Evolutionary conservation across 2,113 vertebrate species (phyloP).

Genomic region (Pipa parva): DNA sequence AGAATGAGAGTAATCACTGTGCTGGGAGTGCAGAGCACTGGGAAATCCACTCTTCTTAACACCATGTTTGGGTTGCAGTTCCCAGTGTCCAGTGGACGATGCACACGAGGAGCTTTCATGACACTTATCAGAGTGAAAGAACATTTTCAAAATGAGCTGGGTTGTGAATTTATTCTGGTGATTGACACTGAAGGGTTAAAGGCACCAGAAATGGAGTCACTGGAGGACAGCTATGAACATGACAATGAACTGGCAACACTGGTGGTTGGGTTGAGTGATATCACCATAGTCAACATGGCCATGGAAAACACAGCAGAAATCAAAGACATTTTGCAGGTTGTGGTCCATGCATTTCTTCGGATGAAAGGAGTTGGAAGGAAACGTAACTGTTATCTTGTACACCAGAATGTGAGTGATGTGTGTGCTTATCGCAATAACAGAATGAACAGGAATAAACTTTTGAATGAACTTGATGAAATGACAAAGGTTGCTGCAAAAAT

Average conservation of each 20-base stretch:
- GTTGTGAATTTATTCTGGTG: slow-evolving; percentile 68
- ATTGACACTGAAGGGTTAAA: slow-evolving; percentile 55
- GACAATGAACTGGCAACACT: slow-evolving; percentile 66
- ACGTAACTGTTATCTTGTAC: slow-evolving; percentile 67
- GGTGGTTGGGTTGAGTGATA: slow-evolving; percentile 66
- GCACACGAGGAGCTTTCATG: slow-evolving; percentile 64
- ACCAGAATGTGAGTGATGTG: slow-evolving; percentile 66
- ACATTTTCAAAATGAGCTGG: slow-evolving; percentile 59
- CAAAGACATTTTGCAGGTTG: slow-evolving; percentile 59
- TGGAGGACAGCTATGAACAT: too few relatives aligned
- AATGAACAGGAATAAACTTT: slow-evolving; percentile 54
- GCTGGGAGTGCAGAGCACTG: too few relatives aligned
- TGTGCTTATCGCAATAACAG: slow-evolving; percentile 59
- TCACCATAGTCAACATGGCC: slow-evolving; percentile 65
- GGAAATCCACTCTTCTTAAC: slow-evolving; percentile 71
- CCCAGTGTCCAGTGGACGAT: slow-evolving; percentile 50
- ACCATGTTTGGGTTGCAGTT: slow-evolving; percentile 74
- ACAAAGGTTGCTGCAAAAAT: slow-evolving; percentile 57
- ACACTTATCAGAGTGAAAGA: slow-evolving; percentile 50
- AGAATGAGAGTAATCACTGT: slow-evolving; percentile 64
- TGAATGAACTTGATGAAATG: slow-evolving; percentile 62
- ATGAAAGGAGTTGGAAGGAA: slow-evolving; percentile 59
- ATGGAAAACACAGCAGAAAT: slow-evolving; percentile 49
- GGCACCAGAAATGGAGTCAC: slow-evolving; percentile 33
- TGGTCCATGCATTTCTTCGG: slow-evolving; percentile 67